phyloP scores from a whole-genome alignment of 2,797 vertebrate genomes.

The Champsocephalus gunnari region DNA sequence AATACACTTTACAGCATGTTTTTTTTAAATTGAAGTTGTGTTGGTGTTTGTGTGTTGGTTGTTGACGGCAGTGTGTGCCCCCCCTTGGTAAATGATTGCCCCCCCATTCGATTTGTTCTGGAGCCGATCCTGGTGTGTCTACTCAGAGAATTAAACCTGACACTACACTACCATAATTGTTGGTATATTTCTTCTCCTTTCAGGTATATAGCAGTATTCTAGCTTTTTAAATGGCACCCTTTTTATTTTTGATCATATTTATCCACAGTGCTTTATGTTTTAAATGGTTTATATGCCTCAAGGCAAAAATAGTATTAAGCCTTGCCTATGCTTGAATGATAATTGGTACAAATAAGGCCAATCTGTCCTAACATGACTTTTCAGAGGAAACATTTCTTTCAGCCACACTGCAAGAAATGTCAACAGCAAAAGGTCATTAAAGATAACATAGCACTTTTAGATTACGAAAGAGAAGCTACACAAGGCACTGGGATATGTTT shows the following conservation, averaged over 20 bases:
- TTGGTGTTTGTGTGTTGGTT: no score
- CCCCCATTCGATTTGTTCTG: no score
- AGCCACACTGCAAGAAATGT: slow-evolving; percentile 26
- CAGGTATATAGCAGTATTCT: slow-evolving; percentile 11
- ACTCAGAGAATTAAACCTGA: background rate
- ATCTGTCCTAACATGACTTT: slow-evolving; percentile 29
- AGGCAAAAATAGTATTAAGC: background rate
- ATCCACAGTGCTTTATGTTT: background rate
- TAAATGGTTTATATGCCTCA: background rate
- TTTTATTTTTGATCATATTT: background rate
- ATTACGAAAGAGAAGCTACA: background rate
- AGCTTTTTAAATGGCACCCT: slow-evolving; percentile 12
- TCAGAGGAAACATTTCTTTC: slow-evolving; percentile 10
- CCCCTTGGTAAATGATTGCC: no score
- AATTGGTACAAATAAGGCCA: slow-evolving; percentile 31
- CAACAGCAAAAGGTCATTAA: background rate
- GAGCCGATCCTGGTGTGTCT: background rate
- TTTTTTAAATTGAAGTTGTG: no score
- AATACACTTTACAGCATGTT: no score
- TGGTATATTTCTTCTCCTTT: slow-evolving; percentile 14
- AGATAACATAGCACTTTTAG: background rate
- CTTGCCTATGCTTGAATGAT: slow-evolving; percentile 2
- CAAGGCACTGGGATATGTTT: no score
- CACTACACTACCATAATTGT: slow-evolving; percentile 18
- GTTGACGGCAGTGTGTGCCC: no score